Evolutionary conservation across 2,888 invertebrate genomes (phyloP), one percentile per base, ranked within the genome.

Genomic region (Platycheirus albimanus): DNA sequence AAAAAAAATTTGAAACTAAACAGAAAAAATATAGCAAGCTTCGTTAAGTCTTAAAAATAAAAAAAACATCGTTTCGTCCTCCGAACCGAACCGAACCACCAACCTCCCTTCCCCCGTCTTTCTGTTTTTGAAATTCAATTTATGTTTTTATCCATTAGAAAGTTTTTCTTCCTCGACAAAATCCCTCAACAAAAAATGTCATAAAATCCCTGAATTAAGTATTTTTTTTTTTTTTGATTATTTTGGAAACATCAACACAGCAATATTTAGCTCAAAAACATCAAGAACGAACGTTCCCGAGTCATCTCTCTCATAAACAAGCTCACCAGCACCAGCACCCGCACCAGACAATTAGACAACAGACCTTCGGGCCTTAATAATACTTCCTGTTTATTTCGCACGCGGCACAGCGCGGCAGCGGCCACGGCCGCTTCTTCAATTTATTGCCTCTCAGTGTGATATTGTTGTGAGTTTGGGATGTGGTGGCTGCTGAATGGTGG

Each of bases 121-220:
- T 36, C 36, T 54, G 36, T 54, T 54, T 36, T 4, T 19, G 36
- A 54, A 58, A 58, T 58, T 58, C 58, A 58, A 58, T 58, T 58
- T 58, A 41, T 41, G 58, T 24, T 58, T 56, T 11, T 13, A 15
- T 41, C 24, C 28, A 58, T 58, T 41, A 58, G 20, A 58, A 56
- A 41, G 24, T 58, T 58, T 41, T 41, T 11, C 3, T 6, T 38
- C 38, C 11, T 3, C 19, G 11, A 58, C 36, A 58, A 19, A 13
- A n/a, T 7, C 4, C 13, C 38, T 6, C 10, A 36, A 38, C 20
- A 45, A 20, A 36, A 36, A 52, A 10, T 5, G n/a, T 58, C 28
- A 41, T 58, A 41, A 41, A 33, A 28, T 15, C 11, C 3, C 5
- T 8, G 15, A 41, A 58, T 56, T 13, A 36, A 13, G n/a, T 54